A percentile compares a stretch with the other conserved stretches of the same genome.
Conservation (phyloP, 2,888 invertebrate genomes). For the Ctenicera cuprea region DNA sequence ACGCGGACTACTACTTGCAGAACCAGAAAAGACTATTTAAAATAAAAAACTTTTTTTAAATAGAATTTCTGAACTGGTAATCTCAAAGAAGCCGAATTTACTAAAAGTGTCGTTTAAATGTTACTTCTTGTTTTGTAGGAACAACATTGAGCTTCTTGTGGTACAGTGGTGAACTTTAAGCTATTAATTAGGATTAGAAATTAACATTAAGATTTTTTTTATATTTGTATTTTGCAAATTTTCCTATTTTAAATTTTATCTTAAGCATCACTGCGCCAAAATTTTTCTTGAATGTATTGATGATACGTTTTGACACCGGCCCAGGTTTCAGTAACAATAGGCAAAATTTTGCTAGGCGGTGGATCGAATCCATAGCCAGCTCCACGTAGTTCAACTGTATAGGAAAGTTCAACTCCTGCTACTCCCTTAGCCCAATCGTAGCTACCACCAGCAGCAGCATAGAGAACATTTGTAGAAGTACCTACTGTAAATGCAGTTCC, state of each 20-base stretch:
- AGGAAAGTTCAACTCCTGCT: slow-evolving; percentile 76
- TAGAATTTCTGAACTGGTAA: no score
- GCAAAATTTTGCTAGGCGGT: slow-evolving; percentile 74
- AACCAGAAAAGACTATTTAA: no score
- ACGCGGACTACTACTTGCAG: no score
- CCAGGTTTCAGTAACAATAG: slow-evolving; percentile 78
- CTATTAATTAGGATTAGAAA: no score
- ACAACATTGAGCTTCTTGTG: no score
- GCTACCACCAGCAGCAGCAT: slow-evolving; percentile 79
- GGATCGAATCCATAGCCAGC: slow-evolving; percentile 71
- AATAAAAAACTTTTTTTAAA: no score
- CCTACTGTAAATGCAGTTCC: slow-evolving; percentile 75
- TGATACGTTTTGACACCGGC: slow-evolving; percentile 73
- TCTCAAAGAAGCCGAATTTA: no score
- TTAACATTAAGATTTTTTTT: no score
- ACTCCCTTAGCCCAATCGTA: slow-evolving; percentile 80
- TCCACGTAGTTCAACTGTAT: slow-evolving; percentile 80
- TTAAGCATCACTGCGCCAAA: background rate
- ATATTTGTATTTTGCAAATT: background rate
- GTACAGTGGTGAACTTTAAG: no score
- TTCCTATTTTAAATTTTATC: background rate
- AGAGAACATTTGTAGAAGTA: slow-evolving; percentile 70
- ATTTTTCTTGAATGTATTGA: background rate
- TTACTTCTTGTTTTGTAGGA: no score
- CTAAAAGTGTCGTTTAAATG: no score